Conservation (phyloP, 2,888 invertebrate species). For the Saturnia pavonia region DNA sequence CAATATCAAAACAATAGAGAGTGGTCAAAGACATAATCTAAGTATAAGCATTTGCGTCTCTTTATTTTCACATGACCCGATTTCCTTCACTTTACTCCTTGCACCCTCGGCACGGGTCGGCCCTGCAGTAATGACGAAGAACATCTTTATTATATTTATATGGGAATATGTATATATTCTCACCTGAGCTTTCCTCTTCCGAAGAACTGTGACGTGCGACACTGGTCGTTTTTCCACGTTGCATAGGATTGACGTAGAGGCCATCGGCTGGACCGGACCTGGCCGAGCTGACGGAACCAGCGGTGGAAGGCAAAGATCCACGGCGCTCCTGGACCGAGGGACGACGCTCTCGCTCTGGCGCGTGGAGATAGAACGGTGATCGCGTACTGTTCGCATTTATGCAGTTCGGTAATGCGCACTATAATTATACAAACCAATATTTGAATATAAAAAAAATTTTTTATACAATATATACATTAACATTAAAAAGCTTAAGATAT, state of each 20-base stretch:
- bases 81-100: too few relatives aligned
- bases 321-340: slow-evolving; percentile 60
- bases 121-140: too few relatives aligned
- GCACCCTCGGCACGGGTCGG: too few relatives aligned
- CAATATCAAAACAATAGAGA: too few relatives aligned
- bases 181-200: slow-evolving; percentile 75
- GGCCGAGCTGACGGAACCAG: slow-evolving; percentile 66
- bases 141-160: too few relatives aligned
- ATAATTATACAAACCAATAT: slow-evolving; percentile 35
- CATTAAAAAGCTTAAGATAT: too few relatives aligned
- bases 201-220: slow-evolving; percentile 66
- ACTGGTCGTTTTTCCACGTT: slow-evolving; percentile 58
- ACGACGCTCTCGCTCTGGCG: slow-evolving; percentile 78
- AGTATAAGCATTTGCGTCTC: too few relatives aligned
- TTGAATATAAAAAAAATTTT: too few relatives aligned
- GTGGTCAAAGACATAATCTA: too few relatives aligned
- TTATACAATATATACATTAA: not conserved
- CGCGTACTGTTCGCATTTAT: slow-evolving; percentile 72
- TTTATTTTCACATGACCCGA: too few relatives aligned
- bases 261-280: slow-evolving; percentile 86
- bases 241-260: slow-evolving; percentile 93
- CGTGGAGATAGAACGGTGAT: slow-evolving; percentile 89
- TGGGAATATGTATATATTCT: slow-evolving; percentile 19
- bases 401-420: slow-evolving; percentile 81
- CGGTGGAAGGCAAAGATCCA: slow-evolving; percentile 64